These are phyloP conservation scores for Copidosoma aretas DNA, from an alignment of 2,888 invertebrate species.

Conservation along the genomic window DNA sequence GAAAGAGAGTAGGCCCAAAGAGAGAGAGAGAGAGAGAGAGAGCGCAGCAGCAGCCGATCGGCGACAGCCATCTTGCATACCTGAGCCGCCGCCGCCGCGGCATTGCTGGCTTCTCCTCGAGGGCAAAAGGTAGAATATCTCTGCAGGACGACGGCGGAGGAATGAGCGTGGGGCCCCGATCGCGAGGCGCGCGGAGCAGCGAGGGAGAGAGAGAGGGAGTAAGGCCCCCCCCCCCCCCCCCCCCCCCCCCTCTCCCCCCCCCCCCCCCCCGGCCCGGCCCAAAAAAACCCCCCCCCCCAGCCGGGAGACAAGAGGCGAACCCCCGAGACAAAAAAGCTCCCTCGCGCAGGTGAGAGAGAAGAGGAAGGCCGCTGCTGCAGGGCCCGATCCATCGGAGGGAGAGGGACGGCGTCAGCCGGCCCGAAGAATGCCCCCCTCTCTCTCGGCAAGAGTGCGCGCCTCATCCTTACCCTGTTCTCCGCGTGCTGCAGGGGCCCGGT, in stretches of 20 bases:
- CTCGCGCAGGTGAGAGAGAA: constrained; percentile 39
- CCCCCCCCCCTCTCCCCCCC: too few species aligned
- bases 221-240: constrained; percentile 15
- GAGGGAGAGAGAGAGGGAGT: constrained; percentile 26
- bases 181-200: constrained; percentile 39
- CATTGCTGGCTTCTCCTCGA: constrained; percentile 62
- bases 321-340: constrained; percentile 23
- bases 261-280: constrained; percentile 23
- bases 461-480: background rate
- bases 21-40: constrained; percentile 27
- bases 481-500: constrained; percentile 6
- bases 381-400: constrained; percentile 59
- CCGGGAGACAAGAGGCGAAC: constrained; percentile 13
- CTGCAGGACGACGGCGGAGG: constrained; percentile 51
- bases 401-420: constrained; percentile 54
- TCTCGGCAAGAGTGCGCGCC: constrained; percentile 15
- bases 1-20: constrained; percentile 23
- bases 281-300: constrained; percentile 20
- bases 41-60: constrained; percentile 46
- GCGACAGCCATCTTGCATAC: constrained; percentile 65
- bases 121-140: constrained; percentile 64
- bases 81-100: constrained; percentile 60
- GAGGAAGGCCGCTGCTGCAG: constrained; percentile 48
- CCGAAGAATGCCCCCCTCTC: constrained; percentile 48
- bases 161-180: constrained; percentile 47